These are phyloP conservation scores for Brenthis daphne DNA, from an alignment of 2,888 invertebrate genomes.

Conservation along the genomic window DNA sequence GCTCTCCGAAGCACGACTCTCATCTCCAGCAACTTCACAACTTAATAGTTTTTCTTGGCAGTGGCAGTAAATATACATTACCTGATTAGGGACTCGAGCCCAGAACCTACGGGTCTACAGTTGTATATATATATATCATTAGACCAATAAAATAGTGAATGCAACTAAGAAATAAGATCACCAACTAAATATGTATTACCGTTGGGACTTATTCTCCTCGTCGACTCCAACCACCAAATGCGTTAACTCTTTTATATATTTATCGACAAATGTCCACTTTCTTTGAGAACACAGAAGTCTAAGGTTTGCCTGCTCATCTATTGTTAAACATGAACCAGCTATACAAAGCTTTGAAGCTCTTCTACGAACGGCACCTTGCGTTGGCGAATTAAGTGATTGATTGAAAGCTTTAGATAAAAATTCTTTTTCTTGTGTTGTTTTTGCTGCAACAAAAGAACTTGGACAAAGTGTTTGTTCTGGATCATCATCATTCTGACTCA, in stretches of 20 bases:
- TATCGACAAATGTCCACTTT: constrained; percentile 61
- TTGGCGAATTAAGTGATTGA: constrained; percentile 49
- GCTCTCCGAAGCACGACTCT: no score
- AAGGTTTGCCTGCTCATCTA: constrained; percentile 52
- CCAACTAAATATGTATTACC: constrained; percentile 48
- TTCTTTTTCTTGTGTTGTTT: constrained; percentile 69
- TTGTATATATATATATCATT: no score
- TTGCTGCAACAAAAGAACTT: constrained; percentile 51
- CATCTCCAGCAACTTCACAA: no score
- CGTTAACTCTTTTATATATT: constrained; percentile 63
- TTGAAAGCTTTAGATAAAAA: constrained; percentile 70
- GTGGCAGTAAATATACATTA: no score
- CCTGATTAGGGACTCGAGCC: no score
- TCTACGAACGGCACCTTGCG: constrained; percentile 42
- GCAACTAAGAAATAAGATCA: no score
- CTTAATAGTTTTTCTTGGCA: no score
- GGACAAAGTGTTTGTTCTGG: constrained; percentile 62
- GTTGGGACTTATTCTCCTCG: constrained; percentile 66
- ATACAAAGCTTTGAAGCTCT: constrained; percentile 51
- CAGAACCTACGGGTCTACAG: no score
- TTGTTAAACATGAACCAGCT: constrained; percentile 63
- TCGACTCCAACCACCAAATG: constrained; percentile 74
- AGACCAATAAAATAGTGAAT: no score
- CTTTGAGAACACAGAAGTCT: constrained; percentile 56
- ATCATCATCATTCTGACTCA: constrained; percentile 49